Base-by-base conservation (phyloP, 2,888 invertebrate species). In the Itoplectis maculator region DNA sequence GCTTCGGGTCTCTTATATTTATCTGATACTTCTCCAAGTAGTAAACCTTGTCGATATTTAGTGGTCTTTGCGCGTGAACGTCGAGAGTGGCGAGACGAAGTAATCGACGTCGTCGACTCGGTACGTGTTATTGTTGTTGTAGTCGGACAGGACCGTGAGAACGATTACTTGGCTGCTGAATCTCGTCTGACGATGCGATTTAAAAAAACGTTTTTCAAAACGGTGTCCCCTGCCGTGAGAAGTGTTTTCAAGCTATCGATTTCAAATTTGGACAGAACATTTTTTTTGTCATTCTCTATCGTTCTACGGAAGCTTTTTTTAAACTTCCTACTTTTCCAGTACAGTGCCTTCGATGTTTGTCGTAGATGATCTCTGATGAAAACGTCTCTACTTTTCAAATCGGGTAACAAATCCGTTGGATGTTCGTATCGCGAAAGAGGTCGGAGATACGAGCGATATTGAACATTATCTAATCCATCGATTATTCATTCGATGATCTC, bases 41-140 rank as follows among this genome's bases (percentile, higher is more conserved):
- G 85, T 97, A 97, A 0, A 96, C 94, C 0, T 93, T 86, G 83
- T 95, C 0, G 94, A 90, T 0, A 95, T 92, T 1, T 92, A 88
- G 0, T 89, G 85, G 0, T 95, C 95, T 47, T 94, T 95, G 49
- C 93, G 94, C 88, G 7, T n/a, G 37, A 86, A 86, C 0, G 80
- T 80, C 20, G 84, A 79, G 6, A 18, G 23, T 0, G 86, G 97
- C 0, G 93, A 93, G 0, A 93, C 92, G 0, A 92, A 87, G 91
- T 95, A 97, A 45, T 96, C 95, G 0, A 97, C 94, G 87, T 97
- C 97, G 86, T 96, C 96, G 1, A 98, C 93, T 2, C 95, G 93
- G 87, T 96, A 96, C 0, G 96, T 96, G 68, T 94, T 94, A 85
- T 96, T 96, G 82, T n/a, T n/a, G n/a, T 97, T 97, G 87, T 97